Base-by-base conservation (phyloP, 1,140 invertebrate species). In the Drosophila willistoni region DNA sequence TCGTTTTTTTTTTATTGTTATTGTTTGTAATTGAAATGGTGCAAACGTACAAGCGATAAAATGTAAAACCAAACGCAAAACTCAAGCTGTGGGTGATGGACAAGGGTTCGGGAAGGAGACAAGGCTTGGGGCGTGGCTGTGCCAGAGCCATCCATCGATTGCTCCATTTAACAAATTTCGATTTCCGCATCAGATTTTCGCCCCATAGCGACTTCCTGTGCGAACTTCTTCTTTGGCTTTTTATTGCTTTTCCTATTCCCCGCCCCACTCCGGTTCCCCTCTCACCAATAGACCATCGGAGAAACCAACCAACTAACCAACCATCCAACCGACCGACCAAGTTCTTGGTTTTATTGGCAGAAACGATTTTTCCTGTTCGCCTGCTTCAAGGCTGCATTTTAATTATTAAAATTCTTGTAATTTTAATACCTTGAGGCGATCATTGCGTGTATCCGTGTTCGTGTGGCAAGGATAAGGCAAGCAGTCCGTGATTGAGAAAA, bases 11-110 rank as follows among this genome's bases (percentile, higher is more conserved):
- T 89, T 89, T 89, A 89, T 73, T 89, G 84, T 89, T 89, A 89
- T 89, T 89, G 84, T 89, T 89, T 89, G 84, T 89, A 89, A 89
- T 89, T 89, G 84, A 89, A 89, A 89, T 89, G 84, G 84, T 84
- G 84, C 81, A 84, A 89, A 89, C 84, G 84, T 89, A 89, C 84
- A 89, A 89, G 80, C 84, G 77, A 89, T 89, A 89, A 89, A 89
- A 89, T 89, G 84, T 89, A 89, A 89, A 89, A 84, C 71, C 69
- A 68, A 87, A 73, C 76, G 71, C 71, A 67, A 67, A 55, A 77
- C 61, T 72, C 62, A 13, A 36, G 25, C 54, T 29, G 34, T n/a
- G 10, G 19, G 1, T 36, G 34, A 36, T 36, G 34, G 34, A 36
- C 7, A 36, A 10, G 47, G 29, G 67, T 13, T 13, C 5, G n/a